These are phyloP conservation scores for Saccostrea glomerata DNA, from an alignment of 1,140 invertebrate species.

Conservation along the genomic window DNA sequence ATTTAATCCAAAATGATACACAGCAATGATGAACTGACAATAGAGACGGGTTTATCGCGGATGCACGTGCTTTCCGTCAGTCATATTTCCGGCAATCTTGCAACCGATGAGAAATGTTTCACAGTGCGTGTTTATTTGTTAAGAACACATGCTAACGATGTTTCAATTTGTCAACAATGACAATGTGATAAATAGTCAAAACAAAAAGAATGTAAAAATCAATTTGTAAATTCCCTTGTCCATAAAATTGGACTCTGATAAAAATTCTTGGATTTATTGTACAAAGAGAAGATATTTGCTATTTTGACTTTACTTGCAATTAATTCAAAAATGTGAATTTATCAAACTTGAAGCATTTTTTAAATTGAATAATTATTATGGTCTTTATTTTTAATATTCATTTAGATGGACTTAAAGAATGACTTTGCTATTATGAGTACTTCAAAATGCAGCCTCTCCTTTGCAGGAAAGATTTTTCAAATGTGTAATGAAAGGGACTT, in stretches of 20 bases:
- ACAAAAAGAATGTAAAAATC: conserved; percentile 22
- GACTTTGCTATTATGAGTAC: too few species aligned
- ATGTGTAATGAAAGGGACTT: too few species aligned
- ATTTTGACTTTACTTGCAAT: not conserved
- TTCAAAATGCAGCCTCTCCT: too few species aligned
- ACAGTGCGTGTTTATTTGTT: conserved; percentile 36
- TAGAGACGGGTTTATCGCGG: conserved; percentile 42
- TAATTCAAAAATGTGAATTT: not conserved
- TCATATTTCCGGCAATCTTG: conserved; percentile 50
- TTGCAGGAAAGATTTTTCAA: too few species aligned
- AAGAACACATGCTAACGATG: conserved; percentile 56
- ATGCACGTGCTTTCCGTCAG: conserved; percentile 52
- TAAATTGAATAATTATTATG: too few species aligned
- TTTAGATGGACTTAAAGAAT: too few species aligned
- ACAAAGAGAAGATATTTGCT: not conserved
- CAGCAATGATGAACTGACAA: not conserved
- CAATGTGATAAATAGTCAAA: conserved; percentile 43
- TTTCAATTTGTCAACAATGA: conserved; percentile 55
- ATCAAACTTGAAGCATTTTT: too few species aligned
- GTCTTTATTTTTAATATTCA: too few species aligned
- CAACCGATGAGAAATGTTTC: not conserved
- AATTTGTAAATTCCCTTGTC: conserved; percentile 12
- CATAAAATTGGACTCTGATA: not conserved
- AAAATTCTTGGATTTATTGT: not conserved
- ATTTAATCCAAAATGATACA: conserved; percentile 22